Evolutionary conservation across 2,888 invertebrate genomes (phyloP).

Genomic region (Sinohyriopsis cumingii): DNA sequence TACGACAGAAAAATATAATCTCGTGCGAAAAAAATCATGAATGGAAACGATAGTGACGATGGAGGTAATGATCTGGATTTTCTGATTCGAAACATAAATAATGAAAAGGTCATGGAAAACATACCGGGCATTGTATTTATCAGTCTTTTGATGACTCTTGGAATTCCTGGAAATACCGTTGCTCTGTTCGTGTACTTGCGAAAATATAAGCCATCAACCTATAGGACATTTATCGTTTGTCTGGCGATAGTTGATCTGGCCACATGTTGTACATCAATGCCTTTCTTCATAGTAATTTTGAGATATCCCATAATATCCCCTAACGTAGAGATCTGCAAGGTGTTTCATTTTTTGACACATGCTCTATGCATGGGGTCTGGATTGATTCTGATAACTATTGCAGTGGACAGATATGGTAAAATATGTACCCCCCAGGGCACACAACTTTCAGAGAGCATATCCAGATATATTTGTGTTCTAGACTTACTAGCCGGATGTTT

Average conservation of each 20-base stretch:
- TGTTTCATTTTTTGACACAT: conserved; percentile 25
- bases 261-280: conserved; percentile 32
- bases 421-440: conserved; percentile 39
- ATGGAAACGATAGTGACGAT: no score
- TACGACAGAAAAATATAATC: no score
- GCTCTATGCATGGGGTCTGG: conserved; percentile 28
- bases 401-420: conserved; percentile 42
- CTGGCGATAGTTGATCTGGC: conserved; percentile 38
- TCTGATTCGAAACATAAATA: no score
- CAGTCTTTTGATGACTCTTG: conserved; percentile 28
- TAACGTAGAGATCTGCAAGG: conserved; percentile 23
- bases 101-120: no score
- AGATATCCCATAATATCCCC: conserved; percentile 30
- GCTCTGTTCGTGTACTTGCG: conserved; percentile 34
- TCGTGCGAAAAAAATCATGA: no score
- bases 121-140: conserved; percentile 21
- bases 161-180: conserved; percentile 34
- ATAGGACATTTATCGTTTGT: conserved; percentile 35
- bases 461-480: no score
- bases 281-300: conserved; percentile 38
- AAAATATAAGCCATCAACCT: conserved; percentile 33
- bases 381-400: conserved; percentile 35
- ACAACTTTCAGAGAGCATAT: not conserved
- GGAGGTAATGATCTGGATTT: no score
- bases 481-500: no score